A percentile compares a stretch with the other conserved stretches of the same genome.
These are phyloP conservation scores for Ceryle rudis DNA, from an alignment of 2,797 vertebrate species.

Conservation along the genomic window DNA sequence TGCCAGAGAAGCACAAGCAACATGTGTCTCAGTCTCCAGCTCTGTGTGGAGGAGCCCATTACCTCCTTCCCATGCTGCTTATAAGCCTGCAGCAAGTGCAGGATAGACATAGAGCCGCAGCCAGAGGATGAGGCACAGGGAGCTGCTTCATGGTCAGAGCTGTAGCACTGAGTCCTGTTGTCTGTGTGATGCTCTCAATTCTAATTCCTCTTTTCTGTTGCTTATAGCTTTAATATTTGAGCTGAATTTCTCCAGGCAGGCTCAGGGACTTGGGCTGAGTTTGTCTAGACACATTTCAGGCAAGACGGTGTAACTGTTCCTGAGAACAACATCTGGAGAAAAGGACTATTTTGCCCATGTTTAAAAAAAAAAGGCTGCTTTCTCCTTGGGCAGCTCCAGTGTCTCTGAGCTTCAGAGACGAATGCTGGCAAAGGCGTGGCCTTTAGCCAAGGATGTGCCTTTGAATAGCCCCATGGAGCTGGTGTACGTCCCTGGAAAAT, in stretches of 20 bases:
- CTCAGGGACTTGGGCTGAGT: not conserved
- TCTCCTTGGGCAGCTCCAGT: not conserved
- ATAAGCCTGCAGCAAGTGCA: not conserved
- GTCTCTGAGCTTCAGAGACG: not conserved
- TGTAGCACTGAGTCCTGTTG: not conserved
- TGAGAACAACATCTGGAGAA: not conserved
- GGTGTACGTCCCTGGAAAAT: not conserved
- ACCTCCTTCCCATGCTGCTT: not conserved
- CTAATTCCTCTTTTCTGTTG: not conserved
- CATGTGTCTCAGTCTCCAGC: not conserved
- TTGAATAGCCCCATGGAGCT: not conserved
- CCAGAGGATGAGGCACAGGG: not conserved
- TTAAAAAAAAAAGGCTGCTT: not conserved
- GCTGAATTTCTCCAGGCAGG: not conserved
- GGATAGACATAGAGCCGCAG: fast-evolving
- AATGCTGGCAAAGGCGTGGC: not conserved
- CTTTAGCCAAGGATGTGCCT: not conserved
- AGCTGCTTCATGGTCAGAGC: not conserved
- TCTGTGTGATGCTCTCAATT: not conserved
- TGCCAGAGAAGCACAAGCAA: not conserved
- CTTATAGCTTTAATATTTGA: not conserved
- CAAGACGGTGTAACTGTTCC: not conserved
- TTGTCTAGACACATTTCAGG: not conserved
- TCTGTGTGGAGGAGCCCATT: not conserved
- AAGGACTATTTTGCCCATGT: not conserved